Evolutionary conservation across 2,113 vertebrate genomes (phyloP).

Genomic region (Mastomys coucha): DNA sequence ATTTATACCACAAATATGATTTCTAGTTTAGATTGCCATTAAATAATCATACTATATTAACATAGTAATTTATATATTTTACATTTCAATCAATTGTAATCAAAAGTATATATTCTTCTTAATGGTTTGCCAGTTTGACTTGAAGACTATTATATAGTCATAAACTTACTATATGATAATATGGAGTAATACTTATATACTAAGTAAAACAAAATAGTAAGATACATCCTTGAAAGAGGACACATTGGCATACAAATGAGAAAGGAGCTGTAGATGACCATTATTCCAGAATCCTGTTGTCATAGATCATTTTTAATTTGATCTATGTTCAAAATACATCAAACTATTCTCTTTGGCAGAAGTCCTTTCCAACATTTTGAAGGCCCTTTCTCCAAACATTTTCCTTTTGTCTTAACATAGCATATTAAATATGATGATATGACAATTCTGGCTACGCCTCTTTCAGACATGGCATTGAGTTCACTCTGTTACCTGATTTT

Average conservation of each 20-base stretch:
- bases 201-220: slow-evolving; percentile 8
- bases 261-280: not conserved
- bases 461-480: not conserved
- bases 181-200: not conserved
- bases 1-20: not conserved
- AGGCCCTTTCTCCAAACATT: not conserved
- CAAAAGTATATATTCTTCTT: not conserved
- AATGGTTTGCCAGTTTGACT: not conserved
- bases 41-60: not conserved
- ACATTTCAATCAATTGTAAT: not conserved
- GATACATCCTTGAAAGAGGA: not conserved
- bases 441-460: not conserved
- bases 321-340: not conserved
- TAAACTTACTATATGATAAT: not conserved
- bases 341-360: not conserved
- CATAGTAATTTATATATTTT: not conserved
- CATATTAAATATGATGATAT: not conserved
- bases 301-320: not conserved
- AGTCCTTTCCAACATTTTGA: not conserved
- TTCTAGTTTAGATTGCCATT: not conserved
- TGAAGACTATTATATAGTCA: slow-evolving; percentile 1
- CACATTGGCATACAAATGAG: not conserved
- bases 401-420: not conserved
- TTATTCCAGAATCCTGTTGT: not conserved
- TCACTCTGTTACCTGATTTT: not conserved